Conservation (phyloP, 2,888 invertebrate genomes). For the Mythimna vitellina region DNA sequence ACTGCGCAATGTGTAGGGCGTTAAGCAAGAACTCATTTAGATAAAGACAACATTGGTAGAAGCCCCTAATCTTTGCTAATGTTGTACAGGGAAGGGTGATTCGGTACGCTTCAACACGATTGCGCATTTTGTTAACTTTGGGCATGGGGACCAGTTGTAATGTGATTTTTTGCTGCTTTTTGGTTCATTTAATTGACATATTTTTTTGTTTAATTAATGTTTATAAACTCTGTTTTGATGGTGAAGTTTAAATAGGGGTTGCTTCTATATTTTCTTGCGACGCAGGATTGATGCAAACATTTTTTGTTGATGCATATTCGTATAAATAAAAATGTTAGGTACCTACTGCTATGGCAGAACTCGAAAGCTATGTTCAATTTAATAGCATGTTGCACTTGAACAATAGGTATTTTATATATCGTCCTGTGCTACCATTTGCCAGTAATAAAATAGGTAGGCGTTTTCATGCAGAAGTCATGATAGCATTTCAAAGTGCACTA, state of each 20-base stretch:
- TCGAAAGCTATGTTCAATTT: conserved; percentile 25
- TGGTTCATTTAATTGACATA: conserved; percentile 45
- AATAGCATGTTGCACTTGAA: conserved; percentile 35
- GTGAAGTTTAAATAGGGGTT: conserved; percentile 1
- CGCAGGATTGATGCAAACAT: not conserved
- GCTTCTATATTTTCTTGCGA: not conserved
- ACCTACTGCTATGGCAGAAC: not conserved
- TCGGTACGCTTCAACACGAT: conserved; percentile 78
- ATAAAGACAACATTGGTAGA: conserved; percentile 70
- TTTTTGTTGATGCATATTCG: not conserved
- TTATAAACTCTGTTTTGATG: conserved; percentile 17
- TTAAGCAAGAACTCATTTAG: conserved; percentile 57
- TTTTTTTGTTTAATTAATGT: conserved; percentile 42
- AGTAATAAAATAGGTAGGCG: conserved; percentile 40
- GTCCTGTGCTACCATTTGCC: conserved; percentile 32
- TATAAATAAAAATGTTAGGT: not conserved
- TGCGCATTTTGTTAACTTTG: conserved; percentile 70
- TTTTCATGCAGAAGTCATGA: conserved; percentile 41
- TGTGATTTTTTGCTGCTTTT: conserved; percentile 50
- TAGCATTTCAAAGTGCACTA: conserved; percentile 42
- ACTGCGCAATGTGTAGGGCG: conserved; percentile 66
- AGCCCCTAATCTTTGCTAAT: conserved; percentile 79
- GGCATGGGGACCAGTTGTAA: conserved; percentile 44
- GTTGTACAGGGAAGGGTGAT: conserved; percentile 78
- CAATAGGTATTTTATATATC: conserved; percentile 20